Percentiles rank a stretch among this genome's conserved stretches.
phyloP scores from a whole-genome alignment of 2,113 vertebrate genomes.

The Micronycteris hirsuta region DNA sequence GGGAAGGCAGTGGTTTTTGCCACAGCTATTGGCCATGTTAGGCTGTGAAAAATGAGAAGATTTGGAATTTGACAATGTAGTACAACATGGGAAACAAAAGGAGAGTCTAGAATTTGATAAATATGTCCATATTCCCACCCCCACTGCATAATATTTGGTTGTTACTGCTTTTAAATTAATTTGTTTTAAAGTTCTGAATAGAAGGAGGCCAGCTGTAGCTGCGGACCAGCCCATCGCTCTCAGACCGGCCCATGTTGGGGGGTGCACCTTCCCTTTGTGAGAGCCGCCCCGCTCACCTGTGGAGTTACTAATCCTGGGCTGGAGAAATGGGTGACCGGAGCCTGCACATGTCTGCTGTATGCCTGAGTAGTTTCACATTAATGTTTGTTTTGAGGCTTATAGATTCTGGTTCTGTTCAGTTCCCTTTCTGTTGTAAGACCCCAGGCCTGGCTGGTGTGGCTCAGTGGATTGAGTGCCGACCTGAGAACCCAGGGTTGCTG shows the following conservation, averaged over 20 bases:
- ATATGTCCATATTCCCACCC: neutral
- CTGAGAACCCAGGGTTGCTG: too few relatives aligned
- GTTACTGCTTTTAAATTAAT: neutral
- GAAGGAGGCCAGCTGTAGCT: neutral
- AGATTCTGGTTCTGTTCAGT: neutral
- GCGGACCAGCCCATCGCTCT: neutral
- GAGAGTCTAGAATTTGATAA: neutral
- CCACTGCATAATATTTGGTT: neutral
- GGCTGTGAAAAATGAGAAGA: neutral
- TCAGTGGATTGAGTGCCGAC: too few relatives aligned
- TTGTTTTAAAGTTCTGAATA: neutral
- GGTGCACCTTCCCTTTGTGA: neutral
- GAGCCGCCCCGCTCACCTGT: neutral
- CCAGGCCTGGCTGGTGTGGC: too few relatives aligned
- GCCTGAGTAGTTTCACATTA: neutral
- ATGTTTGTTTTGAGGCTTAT: neutral
- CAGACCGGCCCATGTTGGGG: neutral
- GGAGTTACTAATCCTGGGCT: neutral
- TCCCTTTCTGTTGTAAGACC: neutral
- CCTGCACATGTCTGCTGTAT: rapidly evolving
- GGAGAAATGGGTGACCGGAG: neutral
- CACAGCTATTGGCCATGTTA: neutral
- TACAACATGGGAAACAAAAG: neutral
- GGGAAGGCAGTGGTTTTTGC: neutral
- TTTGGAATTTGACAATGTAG: neutral